Percentiles rank a stretch among this genome's conserved stretches.
These are phyloP conservation scores for Ichneumoninae sp. DNA, from an alignment of 2,888 invertebrate genomes.

Conservation along the genomic window DNA sequence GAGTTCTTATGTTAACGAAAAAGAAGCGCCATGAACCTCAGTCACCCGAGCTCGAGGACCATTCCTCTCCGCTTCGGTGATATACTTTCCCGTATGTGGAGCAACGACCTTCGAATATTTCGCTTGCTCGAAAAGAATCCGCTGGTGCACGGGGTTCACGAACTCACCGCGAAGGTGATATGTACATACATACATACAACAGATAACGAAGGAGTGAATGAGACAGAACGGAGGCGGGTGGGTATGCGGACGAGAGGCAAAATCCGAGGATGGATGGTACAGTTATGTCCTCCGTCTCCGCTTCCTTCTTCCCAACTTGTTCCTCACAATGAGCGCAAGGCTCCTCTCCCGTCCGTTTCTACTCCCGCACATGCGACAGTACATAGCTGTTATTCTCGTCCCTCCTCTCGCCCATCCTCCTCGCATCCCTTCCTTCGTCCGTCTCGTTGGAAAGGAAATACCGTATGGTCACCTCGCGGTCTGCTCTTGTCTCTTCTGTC, in stretches of 20 bases:
- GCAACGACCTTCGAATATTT: slow-evolving; percentile 78
- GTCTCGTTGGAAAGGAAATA: slow-evolving; percentile 73
- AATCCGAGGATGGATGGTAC: slow-evolving; percentile 75
- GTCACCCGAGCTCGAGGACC: slow-evolving; percentile 14
- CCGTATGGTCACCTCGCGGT: slow-evolving; percentile 76
- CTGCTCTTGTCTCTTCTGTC: slow-evolving; percentile 9
- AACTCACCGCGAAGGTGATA: slow-evolving; percentile 67
- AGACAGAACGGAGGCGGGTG: slow-evolving; percentile 8
- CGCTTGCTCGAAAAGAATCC: slow-evolving; percentile 58
- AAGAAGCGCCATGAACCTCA: neutral
- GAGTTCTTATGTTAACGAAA: neutral
- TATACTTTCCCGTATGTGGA: slow-evolving; percentile 71
- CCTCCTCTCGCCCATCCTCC: slow-evolving; percentile 9
- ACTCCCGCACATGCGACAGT: slow-evolving; percentile 6
- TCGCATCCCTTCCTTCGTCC: slow-evolving; percentile 62
- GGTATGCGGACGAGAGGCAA: slow-evolving; percentile 7
- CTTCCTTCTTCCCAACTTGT: slow-evolving; percentile 47
- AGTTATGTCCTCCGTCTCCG: slow-evolving; percentile 73
- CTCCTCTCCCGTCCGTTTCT: slow-evolving; percentile 1
- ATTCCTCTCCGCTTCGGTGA: slow-evolving; percentile 4
- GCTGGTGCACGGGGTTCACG: slow-evolving; percentile 71
- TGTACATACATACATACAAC: neutral
- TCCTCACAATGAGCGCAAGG: slow-evolving; percentile 34
- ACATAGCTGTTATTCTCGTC: neutral
- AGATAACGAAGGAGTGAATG: slow-evolving; percentile 37